Percentiles rank a stretch among this genome's conserved stretches.
Evolutionary conservation across 2,797 vertebrate genomes (phyloP).

Genomic region (Propithecus perrieri): DNA sequence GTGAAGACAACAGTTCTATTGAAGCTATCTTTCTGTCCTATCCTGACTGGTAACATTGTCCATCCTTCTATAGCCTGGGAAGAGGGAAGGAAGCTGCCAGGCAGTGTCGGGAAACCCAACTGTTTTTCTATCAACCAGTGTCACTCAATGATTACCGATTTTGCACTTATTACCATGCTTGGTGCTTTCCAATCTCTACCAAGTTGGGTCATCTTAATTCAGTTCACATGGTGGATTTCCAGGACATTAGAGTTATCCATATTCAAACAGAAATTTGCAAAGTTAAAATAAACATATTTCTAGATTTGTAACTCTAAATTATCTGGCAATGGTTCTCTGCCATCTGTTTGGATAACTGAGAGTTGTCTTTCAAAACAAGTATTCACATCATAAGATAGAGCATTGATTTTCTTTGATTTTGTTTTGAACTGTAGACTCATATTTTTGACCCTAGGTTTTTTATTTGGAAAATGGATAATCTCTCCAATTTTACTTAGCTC

Average conservation of each 20-base stretch:
- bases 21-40: background rate
- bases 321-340: constrained; percentile 23
- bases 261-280: constrained; percentile 42
- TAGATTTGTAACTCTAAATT: constrained; percentile 43
- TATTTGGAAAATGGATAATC: constrained; percentile 38
- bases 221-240: constrained; percentile 16
- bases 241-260: background rate
- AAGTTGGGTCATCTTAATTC: background rate
- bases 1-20: background rate
- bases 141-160: background rate
- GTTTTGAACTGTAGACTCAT: background rate
- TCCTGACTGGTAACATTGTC: background rate
- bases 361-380: constrained; percentile 33
- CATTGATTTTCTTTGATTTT: constrained; percentile 35
- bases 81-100: background rate
- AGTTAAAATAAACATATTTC: constrained; percentile 46
- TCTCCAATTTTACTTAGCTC: background rate
- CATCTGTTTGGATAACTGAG: constrained; percentile 43
- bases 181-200: background rate
- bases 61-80: background rate
- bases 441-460: background rate
- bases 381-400: constrained; percentile 26
- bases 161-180: background rate
- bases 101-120: background rate
- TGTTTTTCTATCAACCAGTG: background rate